phyloP scores from a whole-genome alignment of 2,797 vertebrate genomes.

The Lophotriccus pileatus region DNA sequence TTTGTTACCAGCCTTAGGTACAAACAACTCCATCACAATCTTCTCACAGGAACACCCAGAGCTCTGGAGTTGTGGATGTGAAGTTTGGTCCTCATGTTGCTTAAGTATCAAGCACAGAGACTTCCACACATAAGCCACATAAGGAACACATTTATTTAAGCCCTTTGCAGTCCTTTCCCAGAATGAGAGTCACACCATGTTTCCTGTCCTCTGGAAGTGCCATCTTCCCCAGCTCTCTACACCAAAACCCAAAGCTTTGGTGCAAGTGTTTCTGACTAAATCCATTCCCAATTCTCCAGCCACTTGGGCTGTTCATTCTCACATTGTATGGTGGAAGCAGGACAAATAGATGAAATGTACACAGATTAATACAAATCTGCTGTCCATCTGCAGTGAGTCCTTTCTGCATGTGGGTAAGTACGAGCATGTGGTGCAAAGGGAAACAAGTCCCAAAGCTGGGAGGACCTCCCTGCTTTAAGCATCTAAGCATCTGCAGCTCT shows the following conservation, averaged over 20 bases:
- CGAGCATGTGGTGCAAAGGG: background rate
- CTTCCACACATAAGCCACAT: background rate
- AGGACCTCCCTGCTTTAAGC: background rate
- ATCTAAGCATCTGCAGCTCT: background rate
- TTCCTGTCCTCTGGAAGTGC: background rate
- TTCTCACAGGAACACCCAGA: background rate
- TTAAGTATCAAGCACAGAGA: background rate
- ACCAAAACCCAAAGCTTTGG: background rate
- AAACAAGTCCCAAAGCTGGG: background rate
- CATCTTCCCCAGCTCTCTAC: background rate
- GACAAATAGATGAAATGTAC: background rate
- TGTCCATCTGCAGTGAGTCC: background rate
- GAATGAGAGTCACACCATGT: background rate
- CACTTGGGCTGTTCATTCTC: background rate
- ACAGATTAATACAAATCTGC: background rate
- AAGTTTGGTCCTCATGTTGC: background rate
- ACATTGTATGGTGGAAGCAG: background rate
- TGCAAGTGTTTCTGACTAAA: background rate
- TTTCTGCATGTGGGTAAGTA: accelerated
- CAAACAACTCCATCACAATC: background rate
- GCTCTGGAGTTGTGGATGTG: background rate
- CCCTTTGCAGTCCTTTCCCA: background rate
- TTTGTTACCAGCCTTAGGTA: background rate
- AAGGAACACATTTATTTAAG: background rate
- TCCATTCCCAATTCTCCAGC: accelerated